These are phyloP conservation scores for Spodoptera frugiperda DNA, from an alignment of 1,140 invertebrate species.

Conservation along the genomic window DNA sequence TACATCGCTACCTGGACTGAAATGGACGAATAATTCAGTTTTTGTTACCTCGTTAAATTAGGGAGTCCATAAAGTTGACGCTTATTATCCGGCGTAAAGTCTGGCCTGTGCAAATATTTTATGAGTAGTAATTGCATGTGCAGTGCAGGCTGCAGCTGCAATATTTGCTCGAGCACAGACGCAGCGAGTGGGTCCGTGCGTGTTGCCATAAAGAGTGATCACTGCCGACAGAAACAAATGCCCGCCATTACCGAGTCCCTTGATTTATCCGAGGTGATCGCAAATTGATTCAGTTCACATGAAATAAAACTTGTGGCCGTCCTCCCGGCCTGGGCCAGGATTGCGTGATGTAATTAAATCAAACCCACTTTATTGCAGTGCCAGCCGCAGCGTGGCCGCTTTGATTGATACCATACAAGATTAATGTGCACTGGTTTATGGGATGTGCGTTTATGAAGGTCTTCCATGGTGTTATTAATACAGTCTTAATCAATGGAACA, in stretches of 20 bases:
- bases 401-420: slow-evolving; percentile 13
- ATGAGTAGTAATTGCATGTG: too few relatives aligned
- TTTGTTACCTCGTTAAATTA: too few relatives aligned
- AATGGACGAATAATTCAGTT: too few relatives aligned
- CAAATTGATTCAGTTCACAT: slow-evolving; percentile 43
- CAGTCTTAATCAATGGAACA: too few relatives aligned
- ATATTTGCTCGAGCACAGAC: background rate
- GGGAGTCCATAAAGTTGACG: too few relatives aligned
- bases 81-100: too few relatives aligned
- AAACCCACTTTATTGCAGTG: background rate
- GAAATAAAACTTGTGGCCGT: slow-evolving; percentile 17
- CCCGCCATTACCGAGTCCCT: slow-evolving; percentile 9
- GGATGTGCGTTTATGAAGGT: too few relatives aligned
- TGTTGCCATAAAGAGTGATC: slow-evolving; percentile 7
- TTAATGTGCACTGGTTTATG: background rate
- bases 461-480: background rate
- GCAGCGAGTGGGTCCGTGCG: background rate
- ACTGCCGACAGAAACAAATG: slow-evolving; percentile 7
- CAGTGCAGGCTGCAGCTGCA: too few relatives aligned
- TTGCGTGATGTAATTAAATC: slow-evolving; percentile 11
- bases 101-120: too few relatives aligned
- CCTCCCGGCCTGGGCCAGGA: background rate
- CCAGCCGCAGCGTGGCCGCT: too few relatives aligned
- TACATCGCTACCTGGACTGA: too few relatives aligned
- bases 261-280: slow-evolving; percentile 13